Evolutionary conservation across 2,797 vertebrate genomes (phyloP).

Genomic region (Squalus acanthias): DNA sequence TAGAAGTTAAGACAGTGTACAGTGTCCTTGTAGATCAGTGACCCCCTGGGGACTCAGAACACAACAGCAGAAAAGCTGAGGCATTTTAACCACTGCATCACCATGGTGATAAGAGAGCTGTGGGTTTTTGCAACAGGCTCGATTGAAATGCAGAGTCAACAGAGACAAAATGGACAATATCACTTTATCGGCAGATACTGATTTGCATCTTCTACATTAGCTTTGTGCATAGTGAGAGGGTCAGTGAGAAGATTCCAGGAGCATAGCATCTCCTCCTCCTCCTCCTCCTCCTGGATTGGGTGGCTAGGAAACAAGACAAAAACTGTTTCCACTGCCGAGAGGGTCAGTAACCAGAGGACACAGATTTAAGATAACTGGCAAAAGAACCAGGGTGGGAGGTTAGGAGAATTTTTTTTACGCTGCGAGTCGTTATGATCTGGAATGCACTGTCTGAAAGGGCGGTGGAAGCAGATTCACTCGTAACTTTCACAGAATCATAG

Average conservation of each 20-base stretch:
- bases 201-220: not conserved
- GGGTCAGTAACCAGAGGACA: not conserved
- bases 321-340: not conserved
- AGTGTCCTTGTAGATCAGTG: not conserved
- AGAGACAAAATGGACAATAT: not conserved
- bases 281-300: not conserved
- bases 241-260: not conserved
- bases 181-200: not conserved
- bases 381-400: not conserved
- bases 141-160: not conserved
- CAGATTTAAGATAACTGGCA: not conserved
- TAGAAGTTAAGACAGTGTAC: not conserved
- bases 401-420: not conserved
- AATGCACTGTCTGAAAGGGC: not conserved
- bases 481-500: not conserved
- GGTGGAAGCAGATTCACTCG: not conserved
- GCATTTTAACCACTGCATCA: not conserved
- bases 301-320: not conserved
- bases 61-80: not conserved
- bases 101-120: not conserved
- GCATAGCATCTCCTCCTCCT: not conserved
- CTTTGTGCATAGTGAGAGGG: not conserved
- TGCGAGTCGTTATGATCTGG: not conserved
- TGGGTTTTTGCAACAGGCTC: not conserved
- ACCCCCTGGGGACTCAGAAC: not conserved